Conservation (phyloP, 2,888 invertebrate species). For the Cacoxenus indagator region DNA sequence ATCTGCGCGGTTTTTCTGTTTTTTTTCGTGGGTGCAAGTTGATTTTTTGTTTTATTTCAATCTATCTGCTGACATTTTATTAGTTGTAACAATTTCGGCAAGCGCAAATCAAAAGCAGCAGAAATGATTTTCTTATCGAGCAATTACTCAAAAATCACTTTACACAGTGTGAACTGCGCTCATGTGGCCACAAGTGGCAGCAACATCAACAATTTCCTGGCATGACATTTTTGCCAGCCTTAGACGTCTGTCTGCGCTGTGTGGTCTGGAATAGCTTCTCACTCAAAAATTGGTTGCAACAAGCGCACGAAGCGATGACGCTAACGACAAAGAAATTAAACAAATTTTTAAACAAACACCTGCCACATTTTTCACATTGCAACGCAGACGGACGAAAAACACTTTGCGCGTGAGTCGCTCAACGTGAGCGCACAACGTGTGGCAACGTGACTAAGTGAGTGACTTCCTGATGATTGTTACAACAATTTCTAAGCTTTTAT, state of each 20-base stretch:
- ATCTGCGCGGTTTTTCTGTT: constrained; percentile 5
- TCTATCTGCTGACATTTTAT: too few relatives aligned
- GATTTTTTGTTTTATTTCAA: not conserved
- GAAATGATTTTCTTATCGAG: not conserved
- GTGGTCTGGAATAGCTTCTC: too few relatives aligned
- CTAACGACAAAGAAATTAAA: not conserved
- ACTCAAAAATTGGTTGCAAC: too few relatives aligned
- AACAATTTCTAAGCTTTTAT: not conserved
- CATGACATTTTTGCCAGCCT: not conserved
- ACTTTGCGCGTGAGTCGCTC: not conserved
- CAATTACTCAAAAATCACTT: not conserved
- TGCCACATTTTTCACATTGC: constrained; percentile 1
- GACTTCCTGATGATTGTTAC: constrained; percentile 4
- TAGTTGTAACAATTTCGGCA: too few relatives aligned
- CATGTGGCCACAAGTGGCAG: not conserved
- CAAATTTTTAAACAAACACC: constrained; percentile 20
- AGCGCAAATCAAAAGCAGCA: not conserved
- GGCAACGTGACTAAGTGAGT: not conserved
- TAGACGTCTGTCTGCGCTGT: too few relatives aligned
- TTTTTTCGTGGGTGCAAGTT: not conserved
- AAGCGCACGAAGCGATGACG: not conserved
- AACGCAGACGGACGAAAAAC: not conserved
- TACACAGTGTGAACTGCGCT: not conserved
- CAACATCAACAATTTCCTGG: not conserved
- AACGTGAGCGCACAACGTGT: not conserved